A percentile compares a stretch with the other conserved stretches of the same genome.
Evolutionary conservation across 2,797 vertebrate genomes (phyloP).

Genomic region (Darevskia nairensis): DNA sequence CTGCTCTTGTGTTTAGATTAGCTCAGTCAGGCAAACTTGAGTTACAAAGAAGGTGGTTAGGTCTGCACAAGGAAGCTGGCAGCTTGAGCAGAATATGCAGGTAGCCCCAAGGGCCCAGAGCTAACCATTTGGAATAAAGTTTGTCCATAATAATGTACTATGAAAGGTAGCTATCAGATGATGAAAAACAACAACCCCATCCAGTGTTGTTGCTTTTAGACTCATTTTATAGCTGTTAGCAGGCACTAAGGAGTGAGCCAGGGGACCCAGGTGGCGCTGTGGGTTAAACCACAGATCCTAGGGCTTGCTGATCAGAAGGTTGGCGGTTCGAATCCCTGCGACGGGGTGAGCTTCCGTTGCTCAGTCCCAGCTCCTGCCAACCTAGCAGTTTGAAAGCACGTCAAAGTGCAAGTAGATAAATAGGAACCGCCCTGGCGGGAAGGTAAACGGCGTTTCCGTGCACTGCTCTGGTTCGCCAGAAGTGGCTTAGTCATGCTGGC

Average conservation of each 20-base stretch:
- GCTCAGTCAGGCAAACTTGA: background rate
- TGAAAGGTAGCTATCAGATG: background rate
- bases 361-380: too few relatives aligned
- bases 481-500: too few relatives aligned
- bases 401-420: too few relatives aligned
- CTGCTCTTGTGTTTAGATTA: conserved; percentile 42
- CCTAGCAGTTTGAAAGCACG: too few relatives aligned
- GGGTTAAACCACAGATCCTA: too few relatives aligned
- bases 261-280: too few relatives aligned
- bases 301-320: too few relatives aligned
- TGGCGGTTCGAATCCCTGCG: too few relatives aligned
- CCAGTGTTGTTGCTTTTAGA: background rate
- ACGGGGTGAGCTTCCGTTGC: too few relatives aligned
- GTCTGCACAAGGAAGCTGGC: background rate
- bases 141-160: background rate
- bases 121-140: background rate
- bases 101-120: background rate
- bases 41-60: background rate
- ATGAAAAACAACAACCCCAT: background rate
- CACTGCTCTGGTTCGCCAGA: too few relatives aligned
- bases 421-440: too few relatives aligned
- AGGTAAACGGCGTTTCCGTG: too few relatives aligned
- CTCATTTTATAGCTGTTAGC: background rate
- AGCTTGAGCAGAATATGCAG: background rate
- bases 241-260: background rate